Conservation (phyloP, 2,888 invertebrate genomes). For the Morpho achilles region DNA sequence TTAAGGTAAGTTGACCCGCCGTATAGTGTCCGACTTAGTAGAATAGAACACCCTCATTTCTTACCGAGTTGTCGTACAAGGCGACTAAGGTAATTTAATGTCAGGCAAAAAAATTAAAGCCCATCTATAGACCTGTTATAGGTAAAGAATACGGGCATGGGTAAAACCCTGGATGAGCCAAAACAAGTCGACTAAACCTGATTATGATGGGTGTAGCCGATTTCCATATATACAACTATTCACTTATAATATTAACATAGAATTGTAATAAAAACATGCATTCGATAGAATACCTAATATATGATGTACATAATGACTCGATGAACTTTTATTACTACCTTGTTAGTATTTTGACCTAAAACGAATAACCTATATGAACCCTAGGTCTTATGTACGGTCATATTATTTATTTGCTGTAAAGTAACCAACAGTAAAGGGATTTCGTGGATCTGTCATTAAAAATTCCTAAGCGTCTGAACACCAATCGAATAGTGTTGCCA, state of each 20-base stretch:
- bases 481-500: too few relatives aligned
- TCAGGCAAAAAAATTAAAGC: too few relatives aligned
- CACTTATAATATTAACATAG: slow-evolving; percentile 17
- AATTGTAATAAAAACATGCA: slow-evolving; percentile 21
- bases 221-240: background rate
- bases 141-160: too few relatives aligned
- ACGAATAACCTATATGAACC: slow-evolving; percentile 16
- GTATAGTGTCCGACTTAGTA: too few relatives aligned
- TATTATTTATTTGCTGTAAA: slow-evolving; percentile 13
- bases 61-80: too few relatives aligned
- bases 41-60: too few relatives aligned
- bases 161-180: too few relatives aligned
- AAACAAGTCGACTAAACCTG: too few relatives aligned
- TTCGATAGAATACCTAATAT: slow-evolving; percentile 10
- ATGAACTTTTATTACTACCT: slow-evolving; percentile 15
- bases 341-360: slow-evolving; percentile 23
- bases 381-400: slow-evolving; percentile 9
- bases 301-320: slow-evolving; percentile 17
- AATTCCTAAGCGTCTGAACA: too few relatives aligned
- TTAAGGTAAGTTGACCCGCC: too few relatives aligned
- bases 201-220: background rate
- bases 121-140: too few relatives aligned
- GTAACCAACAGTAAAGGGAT: background rate
- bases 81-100: too few relatives aligned
- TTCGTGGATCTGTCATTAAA: background rate